These are phyloP conservation scores for Ptychoptera contaminata DNA, from an alignment of 2,888 invertebrate species.

Conservation along the genomic window DNA sequence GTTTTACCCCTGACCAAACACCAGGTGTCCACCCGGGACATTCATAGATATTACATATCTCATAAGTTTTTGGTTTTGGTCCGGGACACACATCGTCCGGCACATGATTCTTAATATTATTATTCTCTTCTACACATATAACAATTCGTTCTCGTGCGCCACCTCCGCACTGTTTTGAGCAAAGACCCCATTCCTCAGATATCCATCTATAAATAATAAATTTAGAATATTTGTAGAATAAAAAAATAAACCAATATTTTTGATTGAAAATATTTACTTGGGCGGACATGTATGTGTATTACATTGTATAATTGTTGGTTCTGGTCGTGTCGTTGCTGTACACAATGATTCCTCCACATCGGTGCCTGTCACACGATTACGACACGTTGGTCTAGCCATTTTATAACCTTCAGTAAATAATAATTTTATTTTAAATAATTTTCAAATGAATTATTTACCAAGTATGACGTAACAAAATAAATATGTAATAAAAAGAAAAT, in stretches of 20 bases:
- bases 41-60: constrained; percentile 67
- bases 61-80: constrained; percentile 62
- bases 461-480: no score
- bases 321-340: constrained; percentile 62
- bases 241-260: no score
- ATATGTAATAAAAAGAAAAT: no score
- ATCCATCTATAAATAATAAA: constrained; percentile 52
- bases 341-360: constrained; percentile 71
- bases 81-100: constrained; percentile 64
- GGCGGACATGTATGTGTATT: constrained; percentile 77
- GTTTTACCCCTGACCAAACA: constrained; percentile 74
- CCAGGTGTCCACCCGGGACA: constrained; percentile 81
- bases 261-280: constrained; percentile 45
- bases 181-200: constrained; percentile 75
- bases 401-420: constrained; percentile 55
- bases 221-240: background rate
- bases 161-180: constrained; percentile 75
- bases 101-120: constrained; percentile 57
- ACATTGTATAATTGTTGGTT: constrained; percentile 62
- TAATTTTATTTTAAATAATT: background rate
- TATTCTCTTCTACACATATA: constrained; percentile 68
- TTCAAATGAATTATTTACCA: no score
- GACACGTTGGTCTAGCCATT: constrained; percentile 70
- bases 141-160: constrained; percentile 68
- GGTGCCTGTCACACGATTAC: constrained; percentile 59